Evolutionary conservation across 2,888 invertebrate species (phyloP), one percentile per base, ranked within the genome.

Genomic region (Dynastes hyllus): DNA sequence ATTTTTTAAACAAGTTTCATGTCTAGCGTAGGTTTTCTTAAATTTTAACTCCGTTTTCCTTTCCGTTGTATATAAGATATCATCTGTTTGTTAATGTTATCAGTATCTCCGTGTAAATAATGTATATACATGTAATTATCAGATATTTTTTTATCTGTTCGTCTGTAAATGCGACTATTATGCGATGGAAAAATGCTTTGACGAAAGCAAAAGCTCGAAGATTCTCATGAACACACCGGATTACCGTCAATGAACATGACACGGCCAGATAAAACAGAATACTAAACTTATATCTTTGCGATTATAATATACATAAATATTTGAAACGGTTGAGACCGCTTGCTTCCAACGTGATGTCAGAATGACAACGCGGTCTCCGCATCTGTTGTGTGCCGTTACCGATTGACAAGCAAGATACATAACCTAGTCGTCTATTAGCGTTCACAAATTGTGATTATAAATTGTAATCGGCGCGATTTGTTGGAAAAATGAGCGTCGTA

Each of bases 361-460:
- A 83, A 81, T 82, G 83, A 81, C 78, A 80, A 82, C 78, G 81
- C 82, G 13, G 63, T 32, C 65, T 13, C 16, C 77, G 45, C 69
- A 80, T 51, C 70, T 79, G 80, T 78, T 84, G 84, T 84, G 84
- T 84, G 84, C 80, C 83, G 77, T 83, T 63, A 32, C 11, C 63
- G 85, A 85, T 84, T 85, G 85, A 85, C 84, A 84, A 82, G 80
- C 77, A 79, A 79, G 84, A 84, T 85, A 84, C 78, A 73, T 78
- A 78, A 40, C 51, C 53, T 32, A 82, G 77, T 79, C 78, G 80
- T 82, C 82, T 83, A 81, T 83, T 81, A 83, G 78, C 81, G 51
- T 50, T 84, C 82, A 82, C 82, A 83, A 81, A 83, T 78, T 80
- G 82, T 84, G 83, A 84, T 85, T 84, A 85, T 83, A 83, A 84